A percentile compares a stretch with the other conserved stretches of the same genome.
Conservation (phyloP, 2,113 vertebrate genomes). For the Sinocyclocheilus anshuiensis region DNA sequence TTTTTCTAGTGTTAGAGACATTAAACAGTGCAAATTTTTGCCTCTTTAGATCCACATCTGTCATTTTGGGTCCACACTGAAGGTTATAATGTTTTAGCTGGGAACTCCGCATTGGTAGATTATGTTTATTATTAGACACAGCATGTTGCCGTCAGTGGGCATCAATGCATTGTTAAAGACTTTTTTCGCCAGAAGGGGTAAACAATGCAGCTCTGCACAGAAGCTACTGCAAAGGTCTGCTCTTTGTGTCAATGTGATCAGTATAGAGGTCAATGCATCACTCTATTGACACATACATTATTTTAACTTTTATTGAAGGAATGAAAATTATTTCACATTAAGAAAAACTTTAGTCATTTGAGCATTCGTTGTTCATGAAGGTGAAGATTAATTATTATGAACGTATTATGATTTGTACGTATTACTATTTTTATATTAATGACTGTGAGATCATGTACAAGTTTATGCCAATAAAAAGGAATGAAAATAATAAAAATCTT, state of each 20-base stretch:
- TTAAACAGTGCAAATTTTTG: background rate
- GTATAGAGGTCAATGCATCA: background rate
- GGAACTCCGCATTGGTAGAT: background rate
- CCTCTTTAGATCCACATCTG: background rate
- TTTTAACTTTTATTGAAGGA: background rate
- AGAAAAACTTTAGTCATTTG: background rate
- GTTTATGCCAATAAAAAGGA: background rate
- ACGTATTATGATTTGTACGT: background rate
- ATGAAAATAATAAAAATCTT: background rate
- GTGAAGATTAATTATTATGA: conserved; percentile 3
- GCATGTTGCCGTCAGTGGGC: background rate
- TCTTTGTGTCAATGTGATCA: background rate
- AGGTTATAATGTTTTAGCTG: conserved; percentile 5
- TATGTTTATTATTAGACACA: conserved; percentile 49
- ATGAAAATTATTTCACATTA: background rate
- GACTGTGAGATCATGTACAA: background rate
- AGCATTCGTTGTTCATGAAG: background rate
- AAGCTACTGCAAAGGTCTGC: conserved; percentile 13
- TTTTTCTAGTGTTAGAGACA: background rate
- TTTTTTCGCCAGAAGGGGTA: conserved; percentile 12
- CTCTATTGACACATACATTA: background rate
- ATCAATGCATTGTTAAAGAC: conserved; percentile 35
- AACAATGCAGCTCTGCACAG: background rate
- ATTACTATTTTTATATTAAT: background rate
- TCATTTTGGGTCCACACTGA: background rate